Evolutionary conservation across 2,797 vertebrate genomes (phyloP), one percentile per base, ranked within the genome.

Genomic region (Rhinella marina): DNA sequence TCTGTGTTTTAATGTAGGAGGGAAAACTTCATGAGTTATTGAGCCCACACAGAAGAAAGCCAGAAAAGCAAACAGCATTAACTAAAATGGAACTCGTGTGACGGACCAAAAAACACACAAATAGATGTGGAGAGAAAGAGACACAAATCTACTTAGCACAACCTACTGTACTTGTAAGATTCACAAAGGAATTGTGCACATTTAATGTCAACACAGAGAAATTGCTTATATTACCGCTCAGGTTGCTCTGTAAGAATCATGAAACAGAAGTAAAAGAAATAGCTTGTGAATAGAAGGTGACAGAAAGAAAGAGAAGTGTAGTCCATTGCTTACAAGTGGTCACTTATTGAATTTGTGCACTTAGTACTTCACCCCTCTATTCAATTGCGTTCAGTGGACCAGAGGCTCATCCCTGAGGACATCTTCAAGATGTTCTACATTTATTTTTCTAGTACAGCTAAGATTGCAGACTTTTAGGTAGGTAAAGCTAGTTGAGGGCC

Each of bases 1-100:
- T 81, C 62, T 17, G 21, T 84, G 27, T 88, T 84, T 83, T 79
- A 72, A 73, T 88, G 87, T 73, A 73, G 87, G 76, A 85, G 73
- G 72, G 76, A 66, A 72, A 85, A 73, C 87, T 52, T 32, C 64
- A 61, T 85, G 82, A 85, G 76, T 62, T 88, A 79, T 84, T 84
- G 82, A 62, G 75, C 75, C 73, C 81, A 84, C 87, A 80, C 82
- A 59, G 66, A 64, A 81, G 76, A 80, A 88, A 85, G 87, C 25
- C 76, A 70, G 54, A 64, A 84, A 84, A 61, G 76, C 27, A 84
- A 88, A 85, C 64, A 66, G 75, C 76, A 85, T 62, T 85, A 80
- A 32, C 75, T 85, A 80, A 85, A 80, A 81, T 73, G 76, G 87
- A 85, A 73, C 81, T 56, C 25, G 54, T 32, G 11, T 23, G 27